Conservation (phyloP, 2,797 vertebrate genomes). For the Sebastes paucispinis region DNA sequence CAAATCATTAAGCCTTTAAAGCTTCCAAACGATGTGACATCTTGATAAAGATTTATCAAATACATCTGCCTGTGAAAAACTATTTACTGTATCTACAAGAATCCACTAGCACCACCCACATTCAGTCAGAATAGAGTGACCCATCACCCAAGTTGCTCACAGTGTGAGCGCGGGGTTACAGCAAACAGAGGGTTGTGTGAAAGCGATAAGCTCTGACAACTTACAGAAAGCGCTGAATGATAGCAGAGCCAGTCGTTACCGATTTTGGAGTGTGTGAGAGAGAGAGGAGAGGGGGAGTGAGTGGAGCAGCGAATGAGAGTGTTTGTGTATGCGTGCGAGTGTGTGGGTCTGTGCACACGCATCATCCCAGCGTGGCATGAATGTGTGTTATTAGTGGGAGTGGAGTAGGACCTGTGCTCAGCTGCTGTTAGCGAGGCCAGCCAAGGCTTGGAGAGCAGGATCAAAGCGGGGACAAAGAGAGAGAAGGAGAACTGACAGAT, state of each 20-base stretch:
- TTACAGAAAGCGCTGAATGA: conserved; percentile 56
- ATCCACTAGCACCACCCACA: conserved; percentile 45
- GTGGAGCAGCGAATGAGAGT: conserved; percentile 34
- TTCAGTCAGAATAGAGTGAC: conserved; percentile 48
- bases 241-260: conserved; percentile 57
- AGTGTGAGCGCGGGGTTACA: conserved; percentile 46
- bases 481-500: conserved; percentile 80
- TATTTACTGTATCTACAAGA: conserved; percentile 9
- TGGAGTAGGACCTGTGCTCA: conserved; percentile 80
- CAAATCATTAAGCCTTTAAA: neutral
- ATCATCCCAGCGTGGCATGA: conserved; percentile 58
- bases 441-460: conserved; percentile 78
- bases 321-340: conserved; percentile 14
- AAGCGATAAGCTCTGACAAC: conserved; percentile 61
- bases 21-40: neutral
- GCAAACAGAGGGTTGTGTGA: conserved; percentile 50
- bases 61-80: neutral
- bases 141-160: conserved; percentile 47
- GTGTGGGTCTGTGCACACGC: conserved; percentile 11
- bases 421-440: conserved; percentile 79
- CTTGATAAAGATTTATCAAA: neutral
- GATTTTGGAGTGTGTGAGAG: conserved; percentile 58
- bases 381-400: conserved; percentile 79
- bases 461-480: conserved; percentile 83
- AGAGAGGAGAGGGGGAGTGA: conserved; percentile 53